A percentile compares a stretch with the other conserved stretches of the same genome.
phyloP scores from a whole-genome alignment of 2,797 vertebrate genomes.

The Sebastes taczanowskii region DNA sequence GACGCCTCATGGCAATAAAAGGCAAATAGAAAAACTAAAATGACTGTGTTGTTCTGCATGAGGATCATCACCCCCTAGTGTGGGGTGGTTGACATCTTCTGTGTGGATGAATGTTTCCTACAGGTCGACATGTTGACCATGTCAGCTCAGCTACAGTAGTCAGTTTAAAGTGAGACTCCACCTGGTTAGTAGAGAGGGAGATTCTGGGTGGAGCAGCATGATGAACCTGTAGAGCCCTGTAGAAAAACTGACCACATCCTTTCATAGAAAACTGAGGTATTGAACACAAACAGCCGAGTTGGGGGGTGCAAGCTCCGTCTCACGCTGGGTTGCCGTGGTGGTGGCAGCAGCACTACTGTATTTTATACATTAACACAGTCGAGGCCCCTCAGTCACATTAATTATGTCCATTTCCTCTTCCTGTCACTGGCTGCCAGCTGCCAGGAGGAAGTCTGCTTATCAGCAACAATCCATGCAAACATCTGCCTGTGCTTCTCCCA shows the following conservation, averaged over 20 bases:
- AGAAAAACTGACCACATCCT: background rate
- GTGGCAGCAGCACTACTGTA: constrained; percentile 13
- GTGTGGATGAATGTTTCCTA: background rate
- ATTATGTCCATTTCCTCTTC: constrained; percentile 15
- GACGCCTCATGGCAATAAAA: background rate
- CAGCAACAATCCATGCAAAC: background rate
- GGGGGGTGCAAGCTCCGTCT: background rate
- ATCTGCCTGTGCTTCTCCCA: constrained; percentile 5
- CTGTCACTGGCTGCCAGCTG: constrained; percentile 26
- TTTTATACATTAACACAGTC: constrained; percentile 17
- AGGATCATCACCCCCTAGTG: background rate
- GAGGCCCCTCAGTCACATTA: background rate
- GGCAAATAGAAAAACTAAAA: background rate
- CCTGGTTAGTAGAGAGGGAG: background rate
- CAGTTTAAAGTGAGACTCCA: background rate
- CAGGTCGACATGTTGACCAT: background rate
- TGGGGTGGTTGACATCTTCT: background rate
- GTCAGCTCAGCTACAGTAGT: background rate
- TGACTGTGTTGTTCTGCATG: background rate
- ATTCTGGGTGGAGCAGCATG: background rate
- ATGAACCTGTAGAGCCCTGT: background rate
- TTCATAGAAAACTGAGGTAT: constrained; percentile 37
- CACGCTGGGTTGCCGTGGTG: background rate
- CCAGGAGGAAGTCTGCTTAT: constrained; percentile 12
- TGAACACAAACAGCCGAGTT: constrained; percentile 9